Percentiles rank a stretch among this genome's conserved stretches.
phyloP scores from a whole-genome alignment of 2,888 invertebrate species.

The Drosophila melanosoma region DNA sequence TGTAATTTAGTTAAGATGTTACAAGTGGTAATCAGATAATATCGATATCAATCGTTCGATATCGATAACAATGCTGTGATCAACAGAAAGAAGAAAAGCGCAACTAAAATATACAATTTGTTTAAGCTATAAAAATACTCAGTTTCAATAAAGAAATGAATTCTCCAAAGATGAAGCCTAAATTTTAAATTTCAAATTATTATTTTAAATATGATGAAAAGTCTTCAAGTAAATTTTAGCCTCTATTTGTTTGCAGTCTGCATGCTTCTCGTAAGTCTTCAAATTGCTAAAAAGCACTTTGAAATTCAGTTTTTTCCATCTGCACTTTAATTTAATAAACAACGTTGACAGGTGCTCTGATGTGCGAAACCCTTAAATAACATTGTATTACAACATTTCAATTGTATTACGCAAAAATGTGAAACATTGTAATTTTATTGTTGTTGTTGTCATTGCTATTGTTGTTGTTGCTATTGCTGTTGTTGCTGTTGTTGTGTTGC shows the following conservation, averaged over 20 bases:
- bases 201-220: conserved; percentile 1
- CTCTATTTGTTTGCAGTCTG: not conserved
- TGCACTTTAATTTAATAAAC: conserved; percentile 17
- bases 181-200: not conserved
- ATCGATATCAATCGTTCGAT: not conserved
- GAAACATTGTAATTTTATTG: conserved; percentile 47
- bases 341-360: conserved; percentile 3
- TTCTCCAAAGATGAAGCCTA: not conserved
- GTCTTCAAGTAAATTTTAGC: conserved; percentile 2
- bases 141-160: too few relatives aligned
- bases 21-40: not conserved
- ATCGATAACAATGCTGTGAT: not conserved
- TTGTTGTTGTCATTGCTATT: conserved; percentile 13
- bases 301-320: conserved; percentile 6
- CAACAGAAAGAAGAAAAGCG: too few relatives aligned
- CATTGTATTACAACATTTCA: conserved; percentile 51
- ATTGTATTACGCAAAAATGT: conserved; percentile 68
- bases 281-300: not conserved
- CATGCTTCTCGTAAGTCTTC: not conserved
- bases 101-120: too few relatives aligned
- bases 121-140: too few relatives aligned
- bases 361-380: conserved; percentile 42
- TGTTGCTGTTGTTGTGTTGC: not conserved
- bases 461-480: conserved; percentile 9
- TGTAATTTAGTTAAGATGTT: not conserved